Conservation (phyloP, 2,888 invertebrate species). For the Orthosia cruda region DNA sequence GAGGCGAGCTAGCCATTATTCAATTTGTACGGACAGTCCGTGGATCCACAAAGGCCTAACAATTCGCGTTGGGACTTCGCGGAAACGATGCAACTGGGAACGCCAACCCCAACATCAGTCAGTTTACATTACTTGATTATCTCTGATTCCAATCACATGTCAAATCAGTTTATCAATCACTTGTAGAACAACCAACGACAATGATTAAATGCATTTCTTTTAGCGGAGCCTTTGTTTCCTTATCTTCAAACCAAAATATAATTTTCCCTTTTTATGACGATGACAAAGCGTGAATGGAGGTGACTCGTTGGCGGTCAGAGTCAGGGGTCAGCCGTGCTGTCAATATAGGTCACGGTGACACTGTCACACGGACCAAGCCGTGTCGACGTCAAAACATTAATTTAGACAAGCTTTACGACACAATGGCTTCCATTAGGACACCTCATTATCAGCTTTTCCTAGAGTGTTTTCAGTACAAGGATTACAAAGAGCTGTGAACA, state of each 20-base stretch:
- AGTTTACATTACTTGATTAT: conserved; percentile 12
- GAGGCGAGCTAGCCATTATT: conserved; percentile 86
- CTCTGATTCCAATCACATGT: not conserved
- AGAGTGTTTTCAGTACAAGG: not conserved
- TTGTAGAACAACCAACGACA: conserved; percentile 7
- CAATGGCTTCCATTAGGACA: conserved; percentile 71
- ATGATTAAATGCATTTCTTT: conserved; percentile 2
- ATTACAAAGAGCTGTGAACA: conserved; percentile 5
- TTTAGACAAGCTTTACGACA: conserved; percentile 66
- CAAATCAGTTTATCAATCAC: conserved; percentile 18
- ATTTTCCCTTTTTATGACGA: conserved; percentile 41
- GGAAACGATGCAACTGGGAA: conserved; percentile 18
- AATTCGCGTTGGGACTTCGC: conserved; percentile 65
- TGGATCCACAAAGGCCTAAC: conserved; percentile 78
- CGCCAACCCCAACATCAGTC: not conserved
- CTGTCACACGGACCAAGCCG: conserved; percentile 35
- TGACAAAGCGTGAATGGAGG: conserved; percentile 50
- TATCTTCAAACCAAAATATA: conserved; percentile 38
- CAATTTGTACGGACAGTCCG: conserved; percentile 83
- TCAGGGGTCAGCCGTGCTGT: conserved; percentile 43
- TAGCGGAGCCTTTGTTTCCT: conserved; percentile 19
- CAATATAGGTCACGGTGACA: conserved; percentile 71
- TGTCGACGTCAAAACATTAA: conserved; percentile 63
- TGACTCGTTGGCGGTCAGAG: conserved; percentile 46
- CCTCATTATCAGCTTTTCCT: conserved; percentile 62